Conservation (phyloP, 2,888 invertebrate species). For the Adineta ricciae region DNA sequence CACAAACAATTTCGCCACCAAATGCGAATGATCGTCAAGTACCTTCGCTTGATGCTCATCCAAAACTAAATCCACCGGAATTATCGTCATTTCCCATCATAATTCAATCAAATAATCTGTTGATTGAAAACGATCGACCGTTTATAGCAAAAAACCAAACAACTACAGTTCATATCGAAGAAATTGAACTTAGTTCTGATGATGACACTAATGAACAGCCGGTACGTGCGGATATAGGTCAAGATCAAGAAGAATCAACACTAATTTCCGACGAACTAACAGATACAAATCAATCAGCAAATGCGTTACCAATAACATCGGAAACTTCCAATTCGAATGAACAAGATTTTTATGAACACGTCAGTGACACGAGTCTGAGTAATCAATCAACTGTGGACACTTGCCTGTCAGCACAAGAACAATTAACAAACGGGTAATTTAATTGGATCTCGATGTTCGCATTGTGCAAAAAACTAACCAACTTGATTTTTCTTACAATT, state of each 20-base stretch:
- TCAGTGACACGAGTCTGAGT: neutral
- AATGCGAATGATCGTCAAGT: neutral
- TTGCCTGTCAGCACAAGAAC: neutral
- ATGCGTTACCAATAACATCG: neutral
- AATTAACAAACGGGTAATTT: neutral
- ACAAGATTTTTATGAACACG: neutral
- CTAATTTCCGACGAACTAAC: neutral
- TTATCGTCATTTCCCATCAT: neutral
- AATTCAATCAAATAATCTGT: neutral
- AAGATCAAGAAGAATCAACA: neutral
- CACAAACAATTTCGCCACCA: neutral
- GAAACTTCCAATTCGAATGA: neutral
- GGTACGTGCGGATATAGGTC: neutral
- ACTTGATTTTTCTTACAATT: neutral
- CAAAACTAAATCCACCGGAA: neutral
- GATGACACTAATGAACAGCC: too few species aligned
- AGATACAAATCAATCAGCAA: neutral
- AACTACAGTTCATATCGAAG: neutral
- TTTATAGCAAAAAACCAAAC: neutral
- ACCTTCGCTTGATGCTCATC: neutral
- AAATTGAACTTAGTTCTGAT: conserved; percentile 9
- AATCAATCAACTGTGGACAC: neutral
- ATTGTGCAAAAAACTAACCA: neutral
- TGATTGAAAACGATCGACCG: neutral
- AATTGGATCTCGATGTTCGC: neutral